Evolutionary conservation across 2,797 vertebrate species (phyloP).

Genomic region (Phoxinus dragarum): DNA sequence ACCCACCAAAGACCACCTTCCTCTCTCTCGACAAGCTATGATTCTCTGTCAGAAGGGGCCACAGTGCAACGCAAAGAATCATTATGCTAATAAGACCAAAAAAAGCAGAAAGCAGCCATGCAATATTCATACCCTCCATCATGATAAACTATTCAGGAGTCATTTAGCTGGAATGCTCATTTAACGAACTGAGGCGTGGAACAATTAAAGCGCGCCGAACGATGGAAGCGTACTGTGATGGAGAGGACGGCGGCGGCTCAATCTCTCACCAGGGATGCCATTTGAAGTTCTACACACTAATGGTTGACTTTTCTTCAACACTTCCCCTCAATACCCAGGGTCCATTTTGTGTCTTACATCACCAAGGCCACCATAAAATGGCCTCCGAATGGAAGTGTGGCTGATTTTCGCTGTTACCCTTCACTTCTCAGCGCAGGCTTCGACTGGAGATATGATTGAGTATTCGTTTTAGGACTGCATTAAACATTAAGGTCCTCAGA

Average conservation of each 20-base stretch:
- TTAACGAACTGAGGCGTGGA: conserved; percentile 62
- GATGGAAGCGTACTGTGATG: conserved; percentile 46
- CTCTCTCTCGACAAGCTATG: conserved; percentile 19
- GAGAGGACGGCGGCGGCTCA: conserved; percentile 42
- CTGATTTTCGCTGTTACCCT: conserved; percentile 26
- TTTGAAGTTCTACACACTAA: conserved; percentile 45
- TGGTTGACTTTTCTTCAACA: conserved; percentile 41
- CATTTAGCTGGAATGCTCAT: conserved; percentile 62
- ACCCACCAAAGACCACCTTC: conserved; percentile 39
- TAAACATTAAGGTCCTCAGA: conserved; percentile 13
- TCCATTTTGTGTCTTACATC: conserved; percentile 54
- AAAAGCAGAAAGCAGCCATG: conserved; percentile 45
- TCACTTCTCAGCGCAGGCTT: not conserved
- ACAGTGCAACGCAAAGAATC: conserved; percentile 21
- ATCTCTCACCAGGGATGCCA: conserved; percentile 42
- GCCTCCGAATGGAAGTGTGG: conserved; percentile 24
- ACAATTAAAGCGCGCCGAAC: conserved; percentile 59
- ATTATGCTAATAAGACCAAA: conserved; percentile 59
- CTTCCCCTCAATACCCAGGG: conserved; percentile 44
- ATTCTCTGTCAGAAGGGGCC: conserved; percentile 29
- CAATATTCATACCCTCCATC: conserved; percentile 58
- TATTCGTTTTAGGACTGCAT: conserved; percentile 25
- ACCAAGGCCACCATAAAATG: conserved; percentile 49
- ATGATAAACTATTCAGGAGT: conserved; percentile 64
- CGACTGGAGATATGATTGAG: conserved; percentile 30